Conservation (phyloP, 1,140 invertebrate genomes). For the Sipha flava region DNA sequence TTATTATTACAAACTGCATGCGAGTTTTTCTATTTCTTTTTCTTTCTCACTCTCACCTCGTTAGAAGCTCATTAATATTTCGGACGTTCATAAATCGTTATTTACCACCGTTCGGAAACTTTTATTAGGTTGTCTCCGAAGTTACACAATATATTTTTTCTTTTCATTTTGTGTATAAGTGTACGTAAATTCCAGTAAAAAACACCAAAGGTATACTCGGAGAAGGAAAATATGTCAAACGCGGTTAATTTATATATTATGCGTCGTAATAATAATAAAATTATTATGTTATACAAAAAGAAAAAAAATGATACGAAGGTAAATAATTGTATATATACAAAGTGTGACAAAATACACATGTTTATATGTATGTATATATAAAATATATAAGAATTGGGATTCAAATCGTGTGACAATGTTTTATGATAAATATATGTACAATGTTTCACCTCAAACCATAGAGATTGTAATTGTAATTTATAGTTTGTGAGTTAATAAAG, state of each 20-base stretch:
- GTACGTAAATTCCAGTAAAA: constrained; percentile 3
- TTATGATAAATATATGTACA: constrained; percentile 1
- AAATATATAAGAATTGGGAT: neutral
- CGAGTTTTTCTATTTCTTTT: neutral
- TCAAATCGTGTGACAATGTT: neutral
- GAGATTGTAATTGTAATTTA: constrained; percentile 25
- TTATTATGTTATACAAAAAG: neutral
- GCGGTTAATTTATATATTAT: neutral
- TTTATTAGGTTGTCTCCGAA: constrained; percentile 16
- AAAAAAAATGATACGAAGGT: neutral
- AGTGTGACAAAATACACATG: constrained; percentile 15
- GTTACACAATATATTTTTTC: neutral
- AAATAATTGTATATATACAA: neutral
- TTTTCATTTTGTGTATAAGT: neutral
- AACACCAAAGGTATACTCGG: neutral
- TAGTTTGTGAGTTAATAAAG: neutral
- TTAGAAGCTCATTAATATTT: constrained; percentile 28
- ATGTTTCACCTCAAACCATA: neutral
- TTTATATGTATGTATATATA: neutral
- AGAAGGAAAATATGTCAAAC: constrained; percentile 16
- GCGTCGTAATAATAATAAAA: constrained; percentile 14
- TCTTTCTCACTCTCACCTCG: neutral
- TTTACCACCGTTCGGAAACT: neutral
- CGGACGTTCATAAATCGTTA: neutral
- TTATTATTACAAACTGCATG: neutral